These are phyloP conservation scores for Octomys mimax DNA, from an alignment of 2,797 vertebrate genomes.

Conservation along the genomic window DNA sequence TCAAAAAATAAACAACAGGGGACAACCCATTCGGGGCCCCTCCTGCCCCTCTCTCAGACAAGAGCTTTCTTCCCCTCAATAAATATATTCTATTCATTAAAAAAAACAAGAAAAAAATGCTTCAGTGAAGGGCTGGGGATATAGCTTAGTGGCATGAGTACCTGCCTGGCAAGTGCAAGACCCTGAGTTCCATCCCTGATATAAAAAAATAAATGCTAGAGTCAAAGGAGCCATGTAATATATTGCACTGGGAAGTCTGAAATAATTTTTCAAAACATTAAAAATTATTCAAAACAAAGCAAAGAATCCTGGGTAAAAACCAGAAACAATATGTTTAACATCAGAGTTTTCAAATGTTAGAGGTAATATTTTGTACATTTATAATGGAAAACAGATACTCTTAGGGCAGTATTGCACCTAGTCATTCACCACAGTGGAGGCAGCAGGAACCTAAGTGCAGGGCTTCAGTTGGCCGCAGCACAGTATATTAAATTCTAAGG, in stretches of 20 bases:
- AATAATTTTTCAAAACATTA: not conserved
- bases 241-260: not conserved
- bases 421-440: too few relatives aligned
- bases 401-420: not conserved
- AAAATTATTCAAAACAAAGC: not conserved
- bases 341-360: not conserved
- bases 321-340: not conserved
- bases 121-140: too few relatives aligned
- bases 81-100: too few relatives aligned
- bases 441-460: too few relatives aligned
- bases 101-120: not conserved
- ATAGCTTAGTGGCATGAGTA: too few relatives aligned
- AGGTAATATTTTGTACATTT: not conserved
- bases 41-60: too few relatives aligned
- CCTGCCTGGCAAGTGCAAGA: too few relatives aligned
- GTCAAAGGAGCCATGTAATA: not conserved
- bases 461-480: not conserved
- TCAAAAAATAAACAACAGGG: not conserved
- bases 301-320: not conserved
- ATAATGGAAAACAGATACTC: not conserved
- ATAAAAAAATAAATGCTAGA: not conserved
- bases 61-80: too few relatives aligned
- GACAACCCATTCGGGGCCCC: too few relatives aligned
- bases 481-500: not conserved
- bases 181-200: too few relatives aligned